Evolutionary conservation across 2,888 invertebrate species (phyloP).

Genomic region (Dryomyza anilis): DNA sequence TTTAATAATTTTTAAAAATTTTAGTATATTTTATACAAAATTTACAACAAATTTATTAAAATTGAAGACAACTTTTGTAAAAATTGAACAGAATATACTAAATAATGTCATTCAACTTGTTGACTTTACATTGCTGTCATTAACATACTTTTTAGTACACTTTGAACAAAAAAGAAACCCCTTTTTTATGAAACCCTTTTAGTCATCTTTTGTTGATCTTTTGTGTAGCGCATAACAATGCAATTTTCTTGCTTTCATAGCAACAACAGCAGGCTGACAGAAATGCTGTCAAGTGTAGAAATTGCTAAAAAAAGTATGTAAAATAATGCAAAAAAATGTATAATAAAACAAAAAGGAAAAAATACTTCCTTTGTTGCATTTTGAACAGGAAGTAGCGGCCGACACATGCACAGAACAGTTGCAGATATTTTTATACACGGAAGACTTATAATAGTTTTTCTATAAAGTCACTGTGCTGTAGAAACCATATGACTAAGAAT

Average conservation of each 20-base stretch:
- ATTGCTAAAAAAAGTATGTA: not conserved
- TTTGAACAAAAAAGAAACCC: too few species aligned
- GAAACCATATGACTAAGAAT: too few species aligned
- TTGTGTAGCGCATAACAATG: not conserved
- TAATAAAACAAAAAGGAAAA: not conserved
- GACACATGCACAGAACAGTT: not conserved
- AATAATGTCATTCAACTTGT: not conserved
- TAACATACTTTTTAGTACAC: not conserved
- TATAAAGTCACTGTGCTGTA: not conserved
- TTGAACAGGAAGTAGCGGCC: slow-evolving; percentile 1
- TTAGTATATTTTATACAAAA: too few species aligned
- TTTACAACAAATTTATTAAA: too few species aligned
- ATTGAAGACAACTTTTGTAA: too few species aligned
- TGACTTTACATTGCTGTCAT: not conserved
- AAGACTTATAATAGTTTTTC: not conserved
- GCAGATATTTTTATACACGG: too few species aligned
- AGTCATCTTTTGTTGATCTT: not conserved
- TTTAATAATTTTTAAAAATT: too few species aligned
- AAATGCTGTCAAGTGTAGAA: not conserved
- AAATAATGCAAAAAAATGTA: not conserved
- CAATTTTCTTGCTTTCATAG: too few species aligned
- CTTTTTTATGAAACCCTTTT: not conserved
- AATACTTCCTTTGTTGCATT: slow-evolving; percentile 4
- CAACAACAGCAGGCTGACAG: not conserved
- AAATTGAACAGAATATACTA: too few species aligned